A percentile compares a stretch with the other conserved stretches of the same genome.
Conservation (phyloP, 2,797 vertebrate species). For the Natrix natrix region DNA sequence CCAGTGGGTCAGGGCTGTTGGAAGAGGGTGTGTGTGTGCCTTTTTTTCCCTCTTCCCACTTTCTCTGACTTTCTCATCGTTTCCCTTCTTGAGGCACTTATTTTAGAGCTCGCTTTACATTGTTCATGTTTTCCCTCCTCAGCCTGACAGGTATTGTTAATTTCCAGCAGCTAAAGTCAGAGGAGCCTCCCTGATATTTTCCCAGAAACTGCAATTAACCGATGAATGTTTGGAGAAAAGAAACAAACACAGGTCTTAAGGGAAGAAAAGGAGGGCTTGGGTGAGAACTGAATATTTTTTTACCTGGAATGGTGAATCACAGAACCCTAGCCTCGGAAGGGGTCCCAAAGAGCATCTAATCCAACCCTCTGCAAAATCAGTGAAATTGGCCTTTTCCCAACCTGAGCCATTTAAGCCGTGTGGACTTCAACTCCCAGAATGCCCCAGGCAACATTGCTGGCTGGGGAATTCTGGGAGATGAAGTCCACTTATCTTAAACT, state of each 20-base stretch:
- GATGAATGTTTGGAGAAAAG: not conserved
- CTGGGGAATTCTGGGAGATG: not conserved
- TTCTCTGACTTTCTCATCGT: not conserved
- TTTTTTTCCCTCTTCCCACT: not conserved
- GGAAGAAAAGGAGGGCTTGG: not conserved
- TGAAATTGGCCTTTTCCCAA: not conserved
- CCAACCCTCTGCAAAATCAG: too few species aligned
- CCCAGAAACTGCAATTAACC: not conserved
- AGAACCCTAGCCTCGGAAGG: not conserved
- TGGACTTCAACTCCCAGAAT: too few species aligned
- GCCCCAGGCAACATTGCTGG: too few species aligned
- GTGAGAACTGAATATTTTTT: not conserved
- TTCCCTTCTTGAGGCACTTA: not conserved
- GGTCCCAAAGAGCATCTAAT: not conserved
- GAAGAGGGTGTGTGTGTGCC: not conserved
- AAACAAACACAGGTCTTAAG: not conserved
- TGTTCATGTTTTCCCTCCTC: not conserved
- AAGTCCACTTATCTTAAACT: not conserved
- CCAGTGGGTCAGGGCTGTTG: not conserved
- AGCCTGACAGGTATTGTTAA: not conserved
- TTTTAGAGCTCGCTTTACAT: not conserved
- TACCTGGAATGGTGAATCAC: not conserved
- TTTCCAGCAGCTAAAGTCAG: not conserved
- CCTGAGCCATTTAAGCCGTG: too few species aligned
- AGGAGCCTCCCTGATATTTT: not conserved